Conservation (phyloP, 2,113 vertebrate genomes). For the Mesoclemmys tuberculata region DNA sequence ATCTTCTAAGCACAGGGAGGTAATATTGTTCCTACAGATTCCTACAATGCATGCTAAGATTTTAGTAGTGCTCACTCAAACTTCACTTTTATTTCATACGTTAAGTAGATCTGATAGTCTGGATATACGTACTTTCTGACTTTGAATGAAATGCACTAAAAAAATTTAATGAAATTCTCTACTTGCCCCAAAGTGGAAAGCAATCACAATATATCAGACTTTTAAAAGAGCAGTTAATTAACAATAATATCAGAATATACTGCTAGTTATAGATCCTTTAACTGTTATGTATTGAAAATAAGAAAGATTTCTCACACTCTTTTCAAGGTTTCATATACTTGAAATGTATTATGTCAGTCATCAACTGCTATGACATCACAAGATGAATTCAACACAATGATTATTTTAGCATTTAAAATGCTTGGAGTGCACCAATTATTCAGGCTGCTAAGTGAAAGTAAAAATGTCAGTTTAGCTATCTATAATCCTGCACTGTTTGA, state of each 20-base stretch:
- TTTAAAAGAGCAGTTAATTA: constrained; percentile 78
- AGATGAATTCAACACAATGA: constrained; percentile 79
- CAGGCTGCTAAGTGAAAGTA: constrained; percentile 80
- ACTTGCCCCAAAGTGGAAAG: constrained; percentile 37
- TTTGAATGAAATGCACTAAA: constrained; percentile 28
- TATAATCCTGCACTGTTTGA: constrained; percentile 77
- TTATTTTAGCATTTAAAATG: constrained; percentile 78
- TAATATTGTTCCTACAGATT: not conserved
- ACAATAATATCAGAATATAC: constrained; percentile 61
- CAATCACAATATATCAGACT: constrained; percentile 58
- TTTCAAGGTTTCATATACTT: constrained; percentile 65
- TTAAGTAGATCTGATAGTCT: not conserved
- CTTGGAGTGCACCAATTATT: constrained; percentile 76
- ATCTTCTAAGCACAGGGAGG: not conserved
- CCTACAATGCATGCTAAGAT: not conserved
- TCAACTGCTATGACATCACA: constrained; percentile 81
- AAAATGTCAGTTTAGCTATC: constrained; percentile 79
- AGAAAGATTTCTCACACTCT: constrained; percentile 65
- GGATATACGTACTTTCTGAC: constrained; percentile 2
- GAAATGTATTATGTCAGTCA: constrained; percentile 77
- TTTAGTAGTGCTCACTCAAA: not conserved
- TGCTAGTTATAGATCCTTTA: constrained; percentile 73
- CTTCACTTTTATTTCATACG: not conserved
- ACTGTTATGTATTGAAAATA: constrained; percentile 76
- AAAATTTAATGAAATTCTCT: constrained; percentile 39